Base-by-base conservation (phyloP, 2,113 vertebrate species). In the Amphiprion ocellaris region DNA sequence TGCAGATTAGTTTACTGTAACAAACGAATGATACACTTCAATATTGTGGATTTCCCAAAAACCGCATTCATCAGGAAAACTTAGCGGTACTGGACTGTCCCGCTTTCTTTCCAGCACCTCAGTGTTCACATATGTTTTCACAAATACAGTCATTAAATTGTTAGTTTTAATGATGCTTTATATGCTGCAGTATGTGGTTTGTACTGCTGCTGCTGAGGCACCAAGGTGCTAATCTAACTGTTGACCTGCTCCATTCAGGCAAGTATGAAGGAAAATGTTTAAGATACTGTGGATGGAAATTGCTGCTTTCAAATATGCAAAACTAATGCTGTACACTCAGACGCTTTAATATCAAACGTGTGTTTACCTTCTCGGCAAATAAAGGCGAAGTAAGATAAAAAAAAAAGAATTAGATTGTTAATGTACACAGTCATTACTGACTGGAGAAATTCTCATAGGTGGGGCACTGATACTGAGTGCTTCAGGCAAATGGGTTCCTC, bases 121-220 rank as follows among this genome's bases (percentile, higher is more conserved):
- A 41, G 53, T 63, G 63, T 50, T 52, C 52, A 69, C 69, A 79
- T 63, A 39, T 80, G 77, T 69, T 83, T 71, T 74, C 24, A 30
- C n/a, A 78, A 21, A 74, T 58, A 14, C 17, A 49, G 54, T 62
- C 26, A 55, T 61, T 37, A 61, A 49, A 47, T 80, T 76, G 49
- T 76, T 72, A 33, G 16, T 47, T 74, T 77, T 74, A 58, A 69
- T 46, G 55, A 59, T 21, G 65, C 69, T 60, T 66, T 71, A 41
- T 21, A 46, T 44, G 26, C 37, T 23, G 4, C 55, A 47, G 17
- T 46, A 30, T 74, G 63, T 69, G 66, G 69, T 70, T 62, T 56
- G n/a, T 12, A 39, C 54, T 66, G 8, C 11, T 53, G 23, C 44
- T 49, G 59, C 39, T 14, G 11, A 58, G 16, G 49, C 24, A 52